A percentile compares a stretch with the other conserved stretches of the same genome.
phyloP scores from a whole-genome alignment of 1,140 invertebrate species.

The Linepithema humile region DNA sequence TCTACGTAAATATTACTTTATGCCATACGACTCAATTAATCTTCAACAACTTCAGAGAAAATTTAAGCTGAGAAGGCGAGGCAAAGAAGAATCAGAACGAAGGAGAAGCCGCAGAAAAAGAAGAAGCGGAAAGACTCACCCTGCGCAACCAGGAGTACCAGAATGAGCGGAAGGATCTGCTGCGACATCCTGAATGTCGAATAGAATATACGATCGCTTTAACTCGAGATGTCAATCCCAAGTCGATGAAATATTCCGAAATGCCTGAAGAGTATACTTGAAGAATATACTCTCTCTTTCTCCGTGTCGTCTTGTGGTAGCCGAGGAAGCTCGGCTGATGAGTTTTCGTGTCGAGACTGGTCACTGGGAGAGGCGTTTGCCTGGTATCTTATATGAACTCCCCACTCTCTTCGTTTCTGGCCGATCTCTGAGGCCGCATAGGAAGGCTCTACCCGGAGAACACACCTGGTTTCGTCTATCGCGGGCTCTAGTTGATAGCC shows the following conservation, averaged over 20 bases:
- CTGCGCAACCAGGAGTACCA: constrained; percentile 77
- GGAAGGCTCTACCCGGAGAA: constrained; percentile 79
- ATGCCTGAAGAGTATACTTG: background rate
- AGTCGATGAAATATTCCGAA: constrained; percentile 1
- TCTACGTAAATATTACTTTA: background rate
- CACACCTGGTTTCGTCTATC: constrained; percentile 79
- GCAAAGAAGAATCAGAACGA: background rate
- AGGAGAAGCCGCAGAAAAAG: constrained; percentile 1
- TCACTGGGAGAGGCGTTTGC: constrained; percentile 83
- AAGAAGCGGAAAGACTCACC: constrained; percentile 73
- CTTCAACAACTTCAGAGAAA: background rate
- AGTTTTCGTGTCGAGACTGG: constrained; percentile 84
- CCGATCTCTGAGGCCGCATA: constrained; percentile 75
- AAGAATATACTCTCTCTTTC: constrained; percentile 27
- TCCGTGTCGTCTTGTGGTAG: constrained; percentile 32
- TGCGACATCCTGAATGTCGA: constrained; percentile 71
- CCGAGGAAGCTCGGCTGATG: constrained; percentile 82
- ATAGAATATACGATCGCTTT: constrained; percentile 30
- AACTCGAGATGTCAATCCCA: constrained; percentile 48
- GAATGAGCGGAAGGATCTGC: constrained; percentile 75
- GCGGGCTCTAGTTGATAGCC: constrained; percentile 36
- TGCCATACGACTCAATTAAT: background rate
- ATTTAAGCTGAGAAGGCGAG: background rate
- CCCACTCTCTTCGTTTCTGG: constrained; percentile 78
- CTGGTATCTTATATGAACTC: constrained; percentile 84